Percentiles rank a stretch among this genome's conserved stretches.
These are phyloP conservation scores for Eristalis pertinax DNA, from an alignment of 2,888 invertebrate genomes.

Conservation along the genomic window DNA sequence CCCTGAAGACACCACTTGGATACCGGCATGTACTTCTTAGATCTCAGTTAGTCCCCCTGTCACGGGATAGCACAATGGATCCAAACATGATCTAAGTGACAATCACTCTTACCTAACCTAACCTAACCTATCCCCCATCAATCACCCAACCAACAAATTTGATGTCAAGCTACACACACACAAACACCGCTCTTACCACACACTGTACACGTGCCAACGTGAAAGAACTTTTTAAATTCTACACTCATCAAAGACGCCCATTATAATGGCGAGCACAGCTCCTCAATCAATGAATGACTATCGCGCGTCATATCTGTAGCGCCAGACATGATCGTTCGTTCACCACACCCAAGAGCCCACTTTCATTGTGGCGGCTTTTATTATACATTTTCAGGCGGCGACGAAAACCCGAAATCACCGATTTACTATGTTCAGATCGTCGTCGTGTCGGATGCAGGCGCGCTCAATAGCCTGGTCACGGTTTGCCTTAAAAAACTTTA, in stretches of 20 bases:
- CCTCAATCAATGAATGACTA: slow-evolving; percentile 2
- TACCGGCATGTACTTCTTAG: too few relatives aligned
- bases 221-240: not conserved
- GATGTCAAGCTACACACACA: not conserved
- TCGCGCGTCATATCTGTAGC: slow-evolving; percentile 22
- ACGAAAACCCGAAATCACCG: not conserved
- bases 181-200: not conserved
- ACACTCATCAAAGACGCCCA: not conserved
- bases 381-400: not conserved
- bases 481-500: not conserved
- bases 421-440: not conserved
- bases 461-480: not conserved
- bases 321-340: not conserved
- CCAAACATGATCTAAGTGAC: too few relatives aligned
- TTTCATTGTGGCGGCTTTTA: slow-evolving; percentile 1
- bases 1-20: too few relatives aligned
- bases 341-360: slow-evolving; percentile 7
- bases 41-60: too few relatives aligned
- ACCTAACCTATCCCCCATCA: too few relatives aligned
- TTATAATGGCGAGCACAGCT: not conserved
- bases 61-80: too few relatives aligned
- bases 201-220: not conserved
- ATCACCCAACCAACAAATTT: too few relatives aligned
- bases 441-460: not conserved
- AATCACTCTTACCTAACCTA: too few relatives aligned